Percentiles rank a stretch among this genome's conserved stretches.
These are phyloP conservation scores for Micrasema longulum DNA, from an alignment of 1,140 invertebrate genomes.

Conservation along the genomic window DNA sequence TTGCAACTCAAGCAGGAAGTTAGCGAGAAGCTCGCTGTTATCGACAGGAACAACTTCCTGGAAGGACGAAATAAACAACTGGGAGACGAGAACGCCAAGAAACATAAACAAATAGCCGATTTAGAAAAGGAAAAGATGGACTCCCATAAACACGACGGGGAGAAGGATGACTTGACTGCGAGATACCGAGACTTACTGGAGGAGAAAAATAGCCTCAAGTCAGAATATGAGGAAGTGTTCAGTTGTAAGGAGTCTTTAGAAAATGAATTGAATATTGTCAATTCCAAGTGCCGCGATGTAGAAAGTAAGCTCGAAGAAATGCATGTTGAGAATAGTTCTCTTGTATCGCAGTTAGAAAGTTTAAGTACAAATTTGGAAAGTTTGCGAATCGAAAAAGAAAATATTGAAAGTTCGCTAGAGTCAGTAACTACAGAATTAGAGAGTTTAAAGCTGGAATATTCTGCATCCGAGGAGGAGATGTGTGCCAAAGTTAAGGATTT, in stretches of 20 bases:
- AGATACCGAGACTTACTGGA: constrained; percentile 30
- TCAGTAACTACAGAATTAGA: background rate
- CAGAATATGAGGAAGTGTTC: constrained; percentile 52
- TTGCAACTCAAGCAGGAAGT: constrained; percentile 67
- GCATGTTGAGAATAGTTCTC: constrained; percentile 39
- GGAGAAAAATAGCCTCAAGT: constrained; percentile 56
- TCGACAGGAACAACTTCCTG: constrained; percentile 66
- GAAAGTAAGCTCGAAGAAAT: constrained; percentile 31
- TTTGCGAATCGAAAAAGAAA: constrained; percentile 25
- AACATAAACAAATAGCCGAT: constrained; percentile 60
- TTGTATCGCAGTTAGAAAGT: constrained; percentile 40
- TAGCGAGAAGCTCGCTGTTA: constrained; percentile 66
- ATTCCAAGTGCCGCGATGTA: constrained; percentile 34
- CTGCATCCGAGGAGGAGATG: constrained; percentile 25
- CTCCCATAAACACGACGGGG: constrained; percentile 53
- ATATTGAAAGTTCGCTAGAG: constrained; percentile 22
- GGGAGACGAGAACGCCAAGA: constrained; percentile 63
- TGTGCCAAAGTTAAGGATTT: constrained; percentile 31
- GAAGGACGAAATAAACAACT: constrained; percentile 63
- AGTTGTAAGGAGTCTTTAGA: constrained; percentile 45
- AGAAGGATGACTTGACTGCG: constrained; percentile 44
- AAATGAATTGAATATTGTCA: constrained; percentile 43
- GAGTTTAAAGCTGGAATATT: constrained; percentile 30
- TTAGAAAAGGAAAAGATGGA: constrained; percentile 60
- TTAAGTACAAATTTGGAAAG: constrained; percentile 20